phyloP scores from a whole-genome alignment of 2,888 invertebrate genomes.

The Aricia artaxerxes region DNA sequence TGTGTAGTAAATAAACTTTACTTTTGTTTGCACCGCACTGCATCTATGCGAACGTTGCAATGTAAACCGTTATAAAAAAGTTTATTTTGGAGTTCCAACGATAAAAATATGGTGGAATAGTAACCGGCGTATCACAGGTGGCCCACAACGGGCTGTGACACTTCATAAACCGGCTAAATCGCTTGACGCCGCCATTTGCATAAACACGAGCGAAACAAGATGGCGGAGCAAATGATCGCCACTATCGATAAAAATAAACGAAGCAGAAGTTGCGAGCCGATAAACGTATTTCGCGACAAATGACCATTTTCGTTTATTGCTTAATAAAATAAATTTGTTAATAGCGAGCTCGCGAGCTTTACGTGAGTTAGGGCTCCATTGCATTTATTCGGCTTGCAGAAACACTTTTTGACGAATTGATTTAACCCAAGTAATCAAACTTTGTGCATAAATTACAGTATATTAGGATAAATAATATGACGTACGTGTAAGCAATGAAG shows the following conservation, averaged over 20 bases:
- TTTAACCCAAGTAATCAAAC: background rate
- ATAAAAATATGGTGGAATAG: conserved; percentile 11
- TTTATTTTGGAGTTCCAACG: background rate
- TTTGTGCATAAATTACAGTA: too few species aligned
- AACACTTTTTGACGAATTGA: background rate
- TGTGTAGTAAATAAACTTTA: too few species aligned
- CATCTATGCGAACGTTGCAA: background rate
- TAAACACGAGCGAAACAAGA: conserved; percentile 42
- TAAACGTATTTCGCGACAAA: conserved; percentile 41
- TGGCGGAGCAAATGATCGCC: conserved; percentile 40
- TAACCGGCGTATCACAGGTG: conserved; percentile 34
- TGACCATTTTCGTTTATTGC: conserved; percentile 38
- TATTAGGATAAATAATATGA: too few species aligned
- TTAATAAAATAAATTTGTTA: conserved; percentile 40
- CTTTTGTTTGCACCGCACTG: too few species aligned
- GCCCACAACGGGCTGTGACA: conserved; percentile 36
- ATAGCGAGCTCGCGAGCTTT: background rate
- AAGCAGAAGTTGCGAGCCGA: conserved; percentile 42
- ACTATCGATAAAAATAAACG: conserved; percentile 44
- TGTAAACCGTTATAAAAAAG: background rate
- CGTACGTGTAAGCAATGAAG: too few species aligned
- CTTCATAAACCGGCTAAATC: conserved; percentile 45
- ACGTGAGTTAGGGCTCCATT: background rate
- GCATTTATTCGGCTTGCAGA: background rate
- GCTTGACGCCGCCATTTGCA: conserved; percentile 42